A percentile compares a stretch with the other conserved stretches of the same genome.
Evolutionary conservation across 2,888 invertebrate genomes (phyloP).

Genomic region (Stenurella melanura): DNA sequence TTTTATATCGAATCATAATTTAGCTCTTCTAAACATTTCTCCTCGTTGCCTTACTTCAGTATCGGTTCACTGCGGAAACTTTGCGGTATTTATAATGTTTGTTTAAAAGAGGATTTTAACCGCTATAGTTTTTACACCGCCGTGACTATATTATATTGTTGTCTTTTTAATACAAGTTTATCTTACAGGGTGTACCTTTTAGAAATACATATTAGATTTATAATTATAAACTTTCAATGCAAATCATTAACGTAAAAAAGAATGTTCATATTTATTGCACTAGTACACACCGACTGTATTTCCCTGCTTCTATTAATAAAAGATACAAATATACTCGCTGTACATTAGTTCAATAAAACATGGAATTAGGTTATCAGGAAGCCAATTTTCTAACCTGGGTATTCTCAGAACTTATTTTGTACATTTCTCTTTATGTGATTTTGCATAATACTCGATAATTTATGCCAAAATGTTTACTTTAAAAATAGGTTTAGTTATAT

Average conservation of each 20-base stretch:
- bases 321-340: no score
- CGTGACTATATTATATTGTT: slow-evolving; percentile 2
- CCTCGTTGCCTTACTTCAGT: neutral
- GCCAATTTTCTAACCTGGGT: no score
- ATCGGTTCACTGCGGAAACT: neutral
- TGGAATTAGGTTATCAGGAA: no score
- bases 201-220: neutral
- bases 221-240: no score
- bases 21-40: neutral
- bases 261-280: no score
- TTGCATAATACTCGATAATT: neutral
- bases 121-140: neutral
- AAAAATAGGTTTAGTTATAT: neutral
- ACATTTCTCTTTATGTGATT: neutral
- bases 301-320: no score
- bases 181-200: neutral
- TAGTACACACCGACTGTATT: no score
- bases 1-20: neutral
- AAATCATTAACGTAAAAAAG: no score
- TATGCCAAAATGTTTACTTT: neutral
- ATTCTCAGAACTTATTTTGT: no score
- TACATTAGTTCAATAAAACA: no score
- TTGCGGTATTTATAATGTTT: neutral
- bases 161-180: slow-evolving; percentile 5
- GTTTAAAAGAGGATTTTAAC: neutral